These are phyloP conservation scores for Apodemus agrarius DNA, from an alignment of 2,797 vertebrate genomes.

Conservation along the genomic window DNA sequence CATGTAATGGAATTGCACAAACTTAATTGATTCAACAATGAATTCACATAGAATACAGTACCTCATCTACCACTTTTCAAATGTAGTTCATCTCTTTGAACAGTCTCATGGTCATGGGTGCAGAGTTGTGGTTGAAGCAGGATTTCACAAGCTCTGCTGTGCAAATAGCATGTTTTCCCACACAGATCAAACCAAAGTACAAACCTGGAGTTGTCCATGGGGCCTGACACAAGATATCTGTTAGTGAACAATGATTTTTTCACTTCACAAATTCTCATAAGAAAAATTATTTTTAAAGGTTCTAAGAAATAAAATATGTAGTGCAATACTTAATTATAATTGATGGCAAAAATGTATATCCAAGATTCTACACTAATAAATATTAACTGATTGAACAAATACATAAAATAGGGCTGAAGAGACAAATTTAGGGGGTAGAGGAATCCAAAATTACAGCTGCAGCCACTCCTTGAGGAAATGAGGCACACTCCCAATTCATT, in stretches of 20 bases:
- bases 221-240: neutral
- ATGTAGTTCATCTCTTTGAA: neutral
- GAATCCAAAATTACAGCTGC: neutral
- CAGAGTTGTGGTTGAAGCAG: neutral
- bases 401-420: neutral
- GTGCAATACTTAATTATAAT: neutral
- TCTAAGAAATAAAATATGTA: slow-evolving; percentile 35
- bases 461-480: neutral
- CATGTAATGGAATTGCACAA: neutral
- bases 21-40: neutral
- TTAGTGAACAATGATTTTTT: neutral
- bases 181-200: neutral
- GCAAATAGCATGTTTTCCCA: neutral
- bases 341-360: neutral
- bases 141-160: neutral
- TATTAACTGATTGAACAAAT: neutral
- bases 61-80: neutral
- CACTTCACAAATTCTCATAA: neutral
- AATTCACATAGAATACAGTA: neutral
- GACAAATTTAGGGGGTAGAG: neutral
- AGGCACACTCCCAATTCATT: neutral
- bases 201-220: neutral
- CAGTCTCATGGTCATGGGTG: neutral
- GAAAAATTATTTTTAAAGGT: slow-evolving; percentile 5
- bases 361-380: neutral